Evolutionary conservation across 2,888 invertebrate species (phyloP), one percentile per base, ranked within the genome.

Genomic region (Chloromyia formosa): DNA sequence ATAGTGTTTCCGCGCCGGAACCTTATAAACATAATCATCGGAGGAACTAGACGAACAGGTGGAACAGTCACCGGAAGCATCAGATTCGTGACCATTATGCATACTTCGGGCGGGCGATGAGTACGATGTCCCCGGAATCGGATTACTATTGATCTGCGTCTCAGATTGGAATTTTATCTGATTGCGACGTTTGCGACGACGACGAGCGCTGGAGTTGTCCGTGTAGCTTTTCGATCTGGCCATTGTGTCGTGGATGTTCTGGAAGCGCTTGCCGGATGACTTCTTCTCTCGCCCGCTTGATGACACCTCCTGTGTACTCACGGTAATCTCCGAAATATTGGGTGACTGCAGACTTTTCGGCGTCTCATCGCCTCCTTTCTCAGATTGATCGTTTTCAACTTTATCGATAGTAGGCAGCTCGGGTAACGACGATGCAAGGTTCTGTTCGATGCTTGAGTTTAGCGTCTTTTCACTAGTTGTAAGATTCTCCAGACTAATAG

Each of bases 21-120:
- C 86, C 77, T 94, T 92, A 84, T 95, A 95, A 78, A 95, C 93
- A 81, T 94, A 92, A 78, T 94, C 94, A 78, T 95, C 95, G 27
- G 94, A 94, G 80, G 91, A 91, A 68, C 91, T 91, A 0, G 94
- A 95, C 0, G 94, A 95, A 78, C 96, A 96, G 12, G 96, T 96
- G 54, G 96, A 96, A 84, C 96, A 96, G 81, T 93, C 91, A 82
- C 94, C 94, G 79, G 90, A 91, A 10, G 90, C 89, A 81, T 93
- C 93, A 4, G 92, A 91, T 58, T 89, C 89, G 14, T 62, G 71
- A 61, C 83, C 86, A 35, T 35, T 35, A 77, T 80, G 81, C 5
- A 54, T 4, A 7, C 18, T 62, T 18, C 20, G 45, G 16, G 56
- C 5, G 42, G 61, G 20, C 18, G 53, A 23, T 18, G 71, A 71